Evolutionary conservation across 2,113 vertebrate species (phyloP).

Genomic region (Geothlypis trichas): DNA sequence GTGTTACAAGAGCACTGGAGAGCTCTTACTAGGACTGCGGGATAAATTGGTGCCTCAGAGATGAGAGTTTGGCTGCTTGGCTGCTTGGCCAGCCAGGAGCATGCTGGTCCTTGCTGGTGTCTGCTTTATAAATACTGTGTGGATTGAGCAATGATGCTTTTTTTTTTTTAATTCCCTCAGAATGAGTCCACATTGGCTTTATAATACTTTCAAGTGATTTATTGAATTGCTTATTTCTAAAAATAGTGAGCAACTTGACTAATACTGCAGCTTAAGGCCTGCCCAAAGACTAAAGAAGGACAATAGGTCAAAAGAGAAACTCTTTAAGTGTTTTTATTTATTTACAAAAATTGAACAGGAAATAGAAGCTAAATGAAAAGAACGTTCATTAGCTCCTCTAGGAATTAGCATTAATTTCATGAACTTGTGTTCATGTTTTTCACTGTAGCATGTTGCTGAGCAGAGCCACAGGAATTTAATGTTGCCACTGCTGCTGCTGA

Average conservation of each 20-base stretch:
- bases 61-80: background rate
- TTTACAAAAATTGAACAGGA: background rate
- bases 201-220: slow-evolving; percentile 16
- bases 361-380: background rate
- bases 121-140: background rate
- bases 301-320: background rate
- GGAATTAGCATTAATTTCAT: background rate
- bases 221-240: background rate
- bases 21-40: background rate
- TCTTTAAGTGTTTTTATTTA: background rate
- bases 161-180: background rate
- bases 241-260: slow-evolving; percentile 1
- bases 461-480: background rate
- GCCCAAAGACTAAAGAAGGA: background rate
- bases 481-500: background rate
- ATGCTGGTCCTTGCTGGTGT: background rate
- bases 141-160: background rate
- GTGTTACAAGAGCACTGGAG: background rate
- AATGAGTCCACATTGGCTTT: background rate
- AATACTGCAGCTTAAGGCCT: background rate
- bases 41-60: background rate
- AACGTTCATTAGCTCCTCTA: background rate
- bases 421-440: background rate
- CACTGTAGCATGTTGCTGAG: background rate
- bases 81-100: background rate